phyloP scores from a whole-genome alignment of 1,140 invertebrate genomes.

The Theocolax elegans region DNA sequence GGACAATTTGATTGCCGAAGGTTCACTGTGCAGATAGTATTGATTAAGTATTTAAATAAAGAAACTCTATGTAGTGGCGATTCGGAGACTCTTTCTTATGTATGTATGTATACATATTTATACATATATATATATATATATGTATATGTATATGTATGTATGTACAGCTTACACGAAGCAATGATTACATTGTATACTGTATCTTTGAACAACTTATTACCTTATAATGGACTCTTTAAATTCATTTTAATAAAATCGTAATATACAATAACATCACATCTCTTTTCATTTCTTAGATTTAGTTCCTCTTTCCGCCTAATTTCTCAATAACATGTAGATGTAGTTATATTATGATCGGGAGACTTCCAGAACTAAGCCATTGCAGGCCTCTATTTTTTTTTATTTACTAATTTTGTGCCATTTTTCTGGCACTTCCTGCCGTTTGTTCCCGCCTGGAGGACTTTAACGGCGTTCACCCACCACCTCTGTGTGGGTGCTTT shows the following conservation, averaged over 20 bases:
- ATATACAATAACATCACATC: too few species aligned
- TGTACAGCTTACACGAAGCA: not conserved
- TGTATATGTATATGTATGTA: not conserved
- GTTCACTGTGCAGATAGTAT: not conserved
- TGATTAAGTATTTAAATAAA: conserved; percentile 9
- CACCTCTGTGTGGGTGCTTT: too few species aligned
- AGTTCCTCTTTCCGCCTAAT: too few species aligned
- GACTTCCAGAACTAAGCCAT: too few species aligned
- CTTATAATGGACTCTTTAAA: conserved; percentile 54
- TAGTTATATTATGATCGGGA: too few species aligned
- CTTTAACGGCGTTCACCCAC: too few species aligned
- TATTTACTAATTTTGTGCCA: too few species aligned
- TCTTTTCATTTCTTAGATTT: too few species aligned
- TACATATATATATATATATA: conserved; percentile 23
- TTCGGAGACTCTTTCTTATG: conserved; percentile 40
- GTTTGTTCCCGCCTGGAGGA: too few species aligned
- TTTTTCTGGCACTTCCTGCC: too few species aligned
- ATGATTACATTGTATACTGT: conserved; percentile 48
- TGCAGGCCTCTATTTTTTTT: too few species aligned
- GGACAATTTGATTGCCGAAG: not conserved
- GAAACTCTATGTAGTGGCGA: conserved; percentile 21
- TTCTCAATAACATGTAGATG: too few species aligned
- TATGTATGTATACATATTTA: not conserved
- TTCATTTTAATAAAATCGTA: conserved; percentile 60
- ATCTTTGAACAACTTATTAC: conserved; percentile 49